A percentile compares a stretch with the other conserved stretches of the same genome.
Conservation (phyloP, 2,113 vertebrate species). For the Platycercus adscitus region DNA sequence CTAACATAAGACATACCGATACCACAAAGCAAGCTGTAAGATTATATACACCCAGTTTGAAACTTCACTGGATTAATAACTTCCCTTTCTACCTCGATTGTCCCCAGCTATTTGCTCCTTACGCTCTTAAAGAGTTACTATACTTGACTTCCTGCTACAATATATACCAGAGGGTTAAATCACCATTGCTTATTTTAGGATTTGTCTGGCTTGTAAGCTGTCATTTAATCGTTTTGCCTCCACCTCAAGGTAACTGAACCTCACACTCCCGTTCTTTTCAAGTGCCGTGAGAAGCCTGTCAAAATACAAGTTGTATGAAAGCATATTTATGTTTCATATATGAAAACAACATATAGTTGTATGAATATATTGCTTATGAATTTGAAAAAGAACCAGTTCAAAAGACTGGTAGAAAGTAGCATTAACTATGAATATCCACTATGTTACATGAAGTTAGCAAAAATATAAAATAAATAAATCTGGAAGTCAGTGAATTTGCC, state of each 20-base stretch:
- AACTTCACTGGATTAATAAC: not conserved
- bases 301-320: not conserved
- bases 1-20: not conserved
- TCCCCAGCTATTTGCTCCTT: not conserved
- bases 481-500: not conserved
- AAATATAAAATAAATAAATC: not conserved
- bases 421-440: not conserved
- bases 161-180: not conserved
- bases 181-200: not conserved
- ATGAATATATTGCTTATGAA: not conserved
- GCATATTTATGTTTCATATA: not conserved
- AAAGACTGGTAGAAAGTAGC: not conserved
- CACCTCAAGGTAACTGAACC: not conserved
- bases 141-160: not conserved
- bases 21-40: not conserved
- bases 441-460: not conserved
- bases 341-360: not conserved
- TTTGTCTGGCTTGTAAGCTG: not conserved
- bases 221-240: not conserved
- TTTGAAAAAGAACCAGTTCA: not conserved
- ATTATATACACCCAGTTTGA: not conserved
- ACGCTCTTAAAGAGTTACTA: not conserved
- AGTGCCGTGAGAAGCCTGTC: not conserved
- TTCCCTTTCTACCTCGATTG: not conserved
- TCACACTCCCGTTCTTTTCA: not conserved